Percentiles rank a stretch among this genome's conserved stretches.
These are phyloP conservation scores for Spheniscus mendiculus DNA, from an alignment of 2,113 vertebrate species.

Conservation along the genomic window DNA sequence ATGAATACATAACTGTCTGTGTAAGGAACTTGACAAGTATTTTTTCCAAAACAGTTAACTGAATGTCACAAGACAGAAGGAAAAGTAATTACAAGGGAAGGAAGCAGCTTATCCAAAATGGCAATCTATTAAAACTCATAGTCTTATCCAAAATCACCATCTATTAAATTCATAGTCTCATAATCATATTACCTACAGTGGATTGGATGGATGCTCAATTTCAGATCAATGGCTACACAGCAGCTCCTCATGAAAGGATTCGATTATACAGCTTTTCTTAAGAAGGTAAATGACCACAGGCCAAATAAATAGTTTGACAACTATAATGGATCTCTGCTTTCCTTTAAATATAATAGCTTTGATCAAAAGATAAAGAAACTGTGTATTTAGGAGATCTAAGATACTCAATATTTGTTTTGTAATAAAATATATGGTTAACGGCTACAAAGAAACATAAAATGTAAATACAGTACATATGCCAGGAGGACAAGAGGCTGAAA, in stretches of 20 bases:
- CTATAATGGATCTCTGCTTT: background rate
- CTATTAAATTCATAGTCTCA: background rate
- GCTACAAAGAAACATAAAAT: background rate
- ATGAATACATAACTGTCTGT: background rate
- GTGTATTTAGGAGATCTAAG: background rate
- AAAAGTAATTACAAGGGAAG: background rate
- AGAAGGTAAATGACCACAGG: background rate
- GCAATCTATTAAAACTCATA: background rate
- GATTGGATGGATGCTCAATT: background rate
- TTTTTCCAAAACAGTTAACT: background rate
- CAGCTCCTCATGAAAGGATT: background rate
- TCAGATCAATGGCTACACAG: background rate
- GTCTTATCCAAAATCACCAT: background rate
- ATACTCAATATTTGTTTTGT: background rate
- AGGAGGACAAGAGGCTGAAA: background rate
- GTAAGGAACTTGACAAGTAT: background rate
- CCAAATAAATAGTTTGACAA: background rate
- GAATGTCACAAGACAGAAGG: background rate
- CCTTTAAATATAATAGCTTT: background rate
- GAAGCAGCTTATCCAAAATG: background rate
- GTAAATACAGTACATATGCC: background rate
- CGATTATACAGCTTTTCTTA: background rate
- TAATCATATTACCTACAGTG: background rate
- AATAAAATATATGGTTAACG: background rate
- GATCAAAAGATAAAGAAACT: background rate